phyloP scores from a whole-genome alignment of 1,140 invertebrate genomes.

The Eumeta japonica region DNA sequence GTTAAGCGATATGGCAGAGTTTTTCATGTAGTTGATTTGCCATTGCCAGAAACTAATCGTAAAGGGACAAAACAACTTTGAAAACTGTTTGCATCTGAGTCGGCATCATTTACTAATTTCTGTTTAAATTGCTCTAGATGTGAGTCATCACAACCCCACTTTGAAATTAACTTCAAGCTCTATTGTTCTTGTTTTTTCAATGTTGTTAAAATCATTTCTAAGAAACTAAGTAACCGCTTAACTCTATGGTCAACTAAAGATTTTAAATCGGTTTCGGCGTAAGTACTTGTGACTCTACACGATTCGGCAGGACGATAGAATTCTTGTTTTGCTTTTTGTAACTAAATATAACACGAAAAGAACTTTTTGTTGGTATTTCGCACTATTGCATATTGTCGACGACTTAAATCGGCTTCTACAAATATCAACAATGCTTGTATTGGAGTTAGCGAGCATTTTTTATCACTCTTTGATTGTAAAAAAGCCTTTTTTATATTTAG shows the following conservation, averaged over 20 bases:
- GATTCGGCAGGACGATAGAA: conserved; percentile 20
- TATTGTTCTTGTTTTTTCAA: conserved; percentile 14
- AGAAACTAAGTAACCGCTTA: conserved; percentile 17
- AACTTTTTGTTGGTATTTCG: conserved; percentile 14
- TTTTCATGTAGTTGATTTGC: conserved; percentile 3
- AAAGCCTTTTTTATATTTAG: conserved; percentile 9
- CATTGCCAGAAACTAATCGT: conserved; percentile 16
- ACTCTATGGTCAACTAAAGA: conserved; percentile 22
- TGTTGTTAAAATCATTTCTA: conserved; percentile 22
- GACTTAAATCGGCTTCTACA: conserved; percentile 20
- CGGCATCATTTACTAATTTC: conserved; percentile 16
- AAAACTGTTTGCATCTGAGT: conserved; percentile 21
- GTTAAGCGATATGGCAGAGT: too few species aligned
- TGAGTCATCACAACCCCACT: conserved; percentile 22
- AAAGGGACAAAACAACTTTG: conserved; percentile 17
- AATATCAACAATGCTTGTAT: conserved; percentile 20
- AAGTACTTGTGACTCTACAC: conserved; percentile 20
- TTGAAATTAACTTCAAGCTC: conserved; percentile 16
- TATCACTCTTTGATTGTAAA: conserved; percentile 8
- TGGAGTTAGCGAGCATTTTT: conserved; percentile 11
- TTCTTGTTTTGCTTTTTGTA: conserved; percentile 22
- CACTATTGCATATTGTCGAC: conserved; percentile 23
- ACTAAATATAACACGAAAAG: conserved; percentile 21
- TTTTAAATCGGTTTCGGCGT: conserved; percentile 26
- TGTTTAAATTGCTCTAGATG: conserved; percentile 17